These are phyloP conservation scores for Enteromius afrohamiltoni DNA, from an alignment of 2,797 vertebrate genomes.

Conservation along the genomic window DNA sequence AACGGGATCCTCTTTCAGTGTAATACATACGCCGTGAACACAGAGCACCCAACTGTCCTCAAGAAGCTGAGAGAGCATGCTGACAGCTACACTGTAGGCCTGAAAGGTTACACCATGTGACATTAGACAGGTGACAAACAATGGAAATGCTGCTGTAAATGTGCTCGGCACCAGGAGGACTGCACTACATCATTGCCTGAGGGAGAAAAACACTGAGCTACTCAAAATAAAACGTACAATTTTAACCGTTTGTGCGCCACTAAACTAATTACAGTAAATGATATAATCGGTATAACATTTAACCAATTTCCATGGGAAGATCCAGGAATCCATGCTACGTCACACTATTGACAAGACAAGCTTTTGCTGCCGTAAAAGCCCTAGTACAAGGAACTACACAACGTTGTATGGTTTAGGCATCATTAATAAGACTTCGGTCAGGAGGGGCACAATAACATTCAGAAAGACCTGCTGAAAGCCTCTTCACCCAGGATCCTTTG, in stretches of 20 bases:
- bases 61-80: neutral
- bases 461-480: constrained; percentile 1
- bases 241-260: too few relatives aligned
- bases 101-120: neutral
- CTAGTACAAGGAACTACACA: neutral
- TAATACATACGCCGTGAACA: neutral
- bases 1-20: neutral
- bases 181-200: neutral
- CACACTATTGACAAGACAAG: neutral
- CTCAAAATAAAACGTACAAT: neutral
- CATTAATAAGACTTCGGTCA: neutral
- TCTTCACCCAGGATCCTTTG: constrained; percentile 31
- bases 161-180: neutral
- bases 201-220: neutral
- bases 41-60: neutral
- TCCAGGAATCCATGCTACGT: neutral
- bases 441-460: neutral
- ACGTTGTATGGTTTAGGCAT: neutral
- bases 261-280: neutral
- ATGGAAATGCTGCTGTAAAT: neutral
- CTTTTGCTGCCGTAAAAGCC: neutral
- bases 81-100: neutral
- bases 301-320: neutral
- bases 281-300: neutral
- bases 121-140: neutral